phyloP scores from a whole-genome alignment of 2,888 invertebrate genomes.

The Phytoseiulus persimilis region DNA sequence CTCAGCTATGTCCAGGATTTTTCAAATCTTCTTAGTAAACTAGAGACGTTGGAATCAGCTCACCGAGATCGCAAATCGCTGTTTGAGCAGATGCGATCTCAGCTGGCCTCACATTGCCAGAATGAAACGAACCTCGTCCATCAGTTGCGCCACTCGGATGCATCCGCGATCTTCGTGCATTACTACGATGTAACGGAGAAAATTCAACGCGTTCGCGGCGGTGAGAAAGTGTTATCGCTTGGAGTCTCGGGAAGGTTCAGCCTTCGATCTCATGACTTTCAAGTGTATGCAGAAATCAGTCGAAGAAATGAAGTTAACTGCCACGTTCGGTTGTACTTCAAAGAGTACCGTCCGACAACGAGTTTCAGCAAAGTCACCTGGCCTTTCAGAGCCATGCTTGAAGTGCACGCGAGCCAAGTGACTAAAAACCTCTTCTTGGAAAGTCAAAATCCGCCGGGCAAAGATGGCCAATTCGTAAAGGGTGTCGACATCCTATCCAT shows the following conservation, averaged over 20 bases:
- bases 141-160: neutral
- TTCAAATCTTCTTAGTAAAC: neutral
- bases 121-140: neutral
- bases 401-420: neutral
- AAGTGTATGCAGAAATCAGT: neutral
- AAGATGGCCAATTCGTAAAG: neutral
- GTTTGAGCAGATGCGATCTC: neutral
- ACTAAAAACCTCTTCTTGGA: neutral
- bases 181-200: neutral
- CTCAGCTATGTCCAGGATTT: neutral
- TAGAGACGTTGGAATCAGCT: neutral
- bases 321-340: neutral
- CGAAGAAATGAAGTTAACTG: neutral
- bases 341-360: neutral
- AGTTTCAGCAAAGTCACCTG: neutral
- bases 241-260: neutral
- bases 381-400: neutral
- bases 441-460: neutral
- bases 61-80: neutral
- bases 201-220: neutral
- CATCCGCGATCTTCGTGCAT: neutral
- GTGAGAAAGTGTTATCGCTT: neutral
- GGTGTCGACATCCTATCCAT: neutral
- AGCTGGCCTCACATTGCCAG: neutral
- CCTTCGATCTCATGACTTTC: neutral